Evolutionary conservation across 2,797 vertebrate genomes (phyloP).

Genomic region (Scarus forsteni): DNA sequence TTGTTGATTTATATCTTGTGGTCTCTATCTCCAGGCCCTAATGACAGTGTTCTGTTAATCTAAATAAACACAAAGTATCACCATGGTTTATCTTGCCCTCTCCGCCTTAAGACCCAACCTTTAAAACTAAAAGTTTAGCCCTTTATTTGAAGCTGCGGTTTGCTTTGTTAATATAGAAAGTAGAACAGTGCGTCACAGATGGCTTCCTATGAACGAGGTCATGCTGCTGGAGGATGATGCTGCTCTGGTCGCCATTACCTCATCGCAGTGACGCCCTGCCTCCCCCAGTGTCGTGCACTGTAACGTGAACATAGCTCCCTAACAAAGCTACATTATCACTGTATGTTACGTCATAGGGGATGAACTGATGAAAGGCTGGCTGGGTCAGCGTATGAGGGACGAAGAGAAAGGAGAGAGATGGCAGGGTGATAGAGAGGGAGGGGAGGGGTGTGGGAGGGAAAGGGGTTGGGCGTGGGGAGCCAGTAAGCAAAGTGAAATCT

Average conservation of each 20-base stretch:
- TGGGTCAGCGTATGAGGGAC: conserved; percentile 41
- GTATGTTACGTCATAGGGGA: conserved; percentile 64
- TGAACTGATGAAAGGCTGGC: conserved; percentile 58
- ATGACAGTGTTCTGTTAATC: no score
- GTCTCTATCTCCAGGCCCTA: no score
- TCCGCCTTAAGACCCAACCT: no score
- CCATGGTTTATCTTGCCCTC: no score
- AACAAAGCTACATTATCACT: conserved; percentile 57
- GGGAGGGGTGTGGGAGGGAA: conserved; percentile 41
- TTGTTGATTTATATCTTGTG: no score
- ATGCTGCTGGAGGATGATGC: conserved; percentile 40
- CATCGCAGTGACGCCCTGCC: conserved; percentile 14
- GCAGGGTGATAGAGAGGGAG: conserved; percentile 33
- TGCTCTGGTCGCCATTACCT: conserved; percentile 30
- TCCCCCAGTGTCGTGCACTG: background rate
- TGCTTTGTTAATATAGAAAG: background rate
- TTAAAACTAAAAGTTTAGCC: no score
- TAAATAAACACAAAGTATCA: no score
- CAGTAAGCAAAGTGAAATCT: conserved; percentile 63
- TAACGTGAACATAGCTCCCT: conserved; percentile 24
- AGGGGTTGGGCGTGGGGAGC: conserved; percentile 38
- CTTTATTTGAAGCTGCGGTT: no score
- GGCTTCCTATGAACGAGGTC: conserved; percentile 52
- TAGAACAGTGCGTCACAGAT: conserved; percentile 41
- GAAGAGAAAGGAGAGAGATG: conserved; percentile 23